phyloP scores from a whole-genome alignment of 2,797 vertebrate species.

The Echiichthys vipera region DNA sequence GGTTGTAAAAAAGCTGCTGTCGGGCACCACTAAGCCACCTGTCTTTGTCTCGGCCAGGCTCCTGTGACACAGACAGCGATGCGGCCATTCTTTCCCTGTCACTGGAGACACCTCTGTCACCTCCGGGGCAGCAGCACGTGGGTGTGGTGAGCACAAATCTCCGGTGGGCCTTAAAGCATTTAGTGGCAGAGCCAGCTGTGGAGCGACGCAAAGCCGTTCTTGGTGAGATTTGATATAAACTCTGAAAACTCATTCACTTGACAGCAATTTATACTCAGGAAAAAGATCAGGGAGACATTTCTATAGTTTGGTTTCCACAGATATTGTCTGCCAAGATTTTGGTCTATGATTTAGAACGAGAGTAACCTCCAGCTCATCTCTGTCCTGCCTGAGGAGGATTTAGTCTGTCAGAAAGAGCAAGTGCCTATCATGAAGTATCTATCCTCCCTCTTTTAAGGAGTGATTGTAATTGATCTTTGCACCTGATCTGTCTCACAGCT shows the following conservation, averaged over 20 bases:
- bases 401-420: conserved; percentile 34
- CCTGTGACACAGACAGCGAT: conserved; percentile 86
- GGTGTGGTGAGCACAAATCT: conserved; percentile 90
- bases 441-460: conserved; percentile 30
- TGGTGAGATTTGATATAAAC: conserved; percentile 82
- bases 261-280: background rate
- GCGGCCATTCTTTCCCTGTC: conserved; percentile 89
- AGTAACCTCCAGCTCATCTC: conserved; percentile 24
- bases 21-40: conserved; percentile 44
- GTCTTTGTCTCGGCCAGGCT: conserved; percentile 77
- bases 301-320: background rate
- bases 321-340: conserved; percentile 13
- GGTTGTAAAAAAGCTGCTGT: conserved; percentile 43
- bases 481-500: conserved; percentile 31
- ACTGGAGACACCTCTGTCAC: conserved; percentile 80
- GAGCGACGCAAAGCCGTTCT: conserved; percentile 89
- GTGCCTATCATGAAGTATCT: conserved; percentile 44
- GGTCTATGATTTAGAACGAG: conserved; percentile 13
- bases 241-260: background rate
- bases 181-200: conserved; percentile 91
- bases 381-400: conserved; percentile 19
- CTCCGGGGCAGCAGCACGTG: conserved; percentile 70
- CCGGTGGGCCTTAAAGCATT: conserved; percentile 89
- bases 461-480: conserved; percentile 42
- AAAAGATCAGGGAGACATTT: background rate